These are phyloP conservation scores for Zygogramma bicolorata DNA, from an alignment of 2,888 invertebrate genomes.

Conservation along the genomic window DNA sequence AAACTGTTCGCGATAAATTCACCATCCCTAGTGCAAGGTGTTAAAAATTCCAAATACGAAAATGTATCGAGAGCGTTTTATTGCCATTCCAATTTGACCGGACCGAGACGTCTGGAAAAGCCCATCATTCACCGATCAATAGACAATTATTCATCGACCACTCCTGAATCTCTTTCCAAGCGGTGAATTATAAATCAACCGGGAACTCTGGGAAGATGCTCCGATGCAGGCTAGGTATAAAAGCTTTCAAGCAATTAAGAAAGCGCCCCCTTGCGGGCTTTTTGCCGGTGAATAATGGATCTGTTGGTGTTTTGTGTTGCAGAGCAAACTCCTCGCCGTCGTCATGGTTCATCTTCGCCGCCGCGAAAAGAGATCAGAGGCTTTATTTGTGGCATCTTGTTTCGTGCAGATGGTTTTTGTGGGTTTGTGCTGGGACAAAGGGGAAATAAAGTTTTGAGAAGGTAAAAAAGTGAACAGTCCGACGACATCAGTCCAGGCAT, in stretches of 20 bases:
- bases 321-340: background rate
- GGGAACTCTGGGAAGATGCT: background rate
- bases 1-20: no score
- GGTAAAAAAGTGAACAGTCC: no score
- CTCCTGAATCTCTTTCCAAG: background rate
- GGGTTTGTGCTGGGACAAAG: no score
- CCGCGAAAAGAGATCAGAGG: background rate
- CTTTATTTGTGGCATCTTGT: background rate
- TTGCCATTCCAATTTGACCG: no score
- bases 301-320: background rate
- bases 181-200: background rate
- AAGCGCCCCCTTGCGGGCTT: background rate
- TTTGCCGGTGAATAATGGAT: background rate
- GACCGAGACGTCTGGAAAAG: no score
- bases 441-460: no score
- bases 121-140: background rate
- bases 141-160: background rate
- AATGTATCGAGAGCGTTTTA: no score
- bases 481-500: no score
- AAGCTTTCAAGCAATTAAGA: constrained; percentile 2
- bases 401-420: background rate
- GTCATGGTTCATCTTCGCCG: background rate
- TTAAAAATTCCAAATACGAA: no score
- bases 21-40: no score
- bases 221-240: background rate